Percentiles rank a stretch among this genome's conserved stretches.
Evolutionary conservation across 1,140 invertebrate genomes (phyloP).

Genomic region (Drosophila nikananu): DNA sequence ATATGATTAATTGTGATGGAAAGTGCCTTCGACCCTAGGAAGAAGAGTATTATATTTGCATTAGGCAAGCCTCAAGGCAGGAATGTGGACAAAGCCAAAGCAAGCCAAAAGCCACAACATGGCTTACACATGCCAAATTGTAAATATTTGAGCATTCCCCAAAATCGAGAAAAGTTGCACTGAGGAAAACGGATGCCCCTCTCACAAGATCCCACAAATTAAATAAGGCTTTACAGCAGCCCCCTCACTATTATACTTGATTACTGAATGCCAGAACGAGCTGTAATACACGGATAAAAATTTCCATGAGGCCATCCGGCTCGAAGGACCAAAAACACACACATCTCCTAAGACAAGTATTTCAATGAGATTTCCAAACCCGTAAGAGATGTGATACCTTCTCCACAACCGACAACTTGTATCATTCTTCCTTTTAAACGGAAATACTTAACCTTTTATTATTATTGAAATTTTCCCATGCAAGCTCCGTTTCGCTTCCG

Average conservation of each 20-base stretch:
- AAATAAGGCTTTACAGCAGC: neutral
- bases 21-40: slow-evolving; percentile 3
- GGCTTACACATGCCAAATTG: slow-evolving; percentile 46
- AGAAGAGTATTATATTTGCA: slow-evolving; percentile 58
- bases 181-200: neutral
- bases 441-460: neutral
- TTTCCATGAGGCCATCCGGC: neutral
- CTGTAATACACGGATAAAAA: neutral
- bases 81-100: slow-evolving; percentile 14
- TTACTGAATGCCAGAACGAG: neutral
- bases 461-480: neutral
- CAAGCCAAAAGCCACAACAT: slow-evolving; percentile 35
- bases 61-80: slow-evolving; percentile 47
- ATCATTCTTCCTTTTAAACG: neutral
- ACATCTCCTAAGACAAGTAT: neutral
- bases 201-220: neutral
- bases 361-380: neutral
- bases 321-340: neutral
- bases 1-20: slow-evolving; percentile 19
- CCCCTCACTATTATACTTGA: neutral
- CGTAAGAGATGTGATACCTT: neutral
- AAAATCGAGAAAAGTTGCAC: slow-evolving; percentile 24
- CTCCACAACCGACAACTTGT: neutral
- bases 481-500: neutral
- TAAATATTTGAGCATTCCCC: slow-evolving; percentile 49